Evolutionary conservation across 2,888 invertebrate genomes (phyloP).

Genomic region (Steromphala cineraria): DNA sequence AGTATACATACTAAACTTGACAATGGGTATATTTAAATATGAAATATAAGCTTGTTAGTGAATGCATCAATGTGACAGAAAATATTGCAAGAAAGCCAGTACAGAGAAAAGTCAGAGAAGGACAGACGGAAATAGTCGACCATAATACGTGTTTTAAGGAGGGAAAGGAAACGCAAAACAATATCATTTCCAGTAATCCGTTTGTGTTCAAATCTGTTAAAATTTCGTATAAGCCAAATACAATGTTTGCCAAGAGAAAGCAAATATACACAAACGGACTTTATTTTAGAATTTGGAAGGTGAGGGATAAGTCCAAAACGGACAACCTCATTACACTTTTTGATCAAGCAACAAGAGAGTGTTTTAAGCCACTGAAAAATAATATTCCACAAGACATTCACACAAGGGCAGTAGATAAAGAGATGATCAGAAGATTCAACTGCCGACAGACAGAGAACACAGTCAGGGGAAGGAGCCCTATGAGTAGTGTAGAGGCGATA

Average conservation of each 20-base stretch:
- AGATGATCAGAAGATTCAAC: not conserved
- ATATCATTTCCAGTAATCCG: not conserved
- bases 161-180: not conserved
- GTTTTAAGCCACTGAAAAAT: not conserved
- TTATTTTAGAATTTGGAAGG: not conserved
- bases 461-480: not conserved
- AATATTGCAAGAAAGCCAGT: not conserved
- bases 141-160: not conserved
- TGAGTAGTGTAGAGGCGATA: not conserved
- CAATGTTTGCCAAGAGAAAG: not conserved
- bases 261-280: not conserved
- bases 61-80: not conserved
- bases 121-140: not conserved
- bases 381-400: not conserved
- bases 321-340: not conserved
- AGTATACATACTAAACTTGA: not conserved
- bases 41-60: not conserved
- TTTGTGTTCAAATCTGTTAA: conserved; percentile 5
- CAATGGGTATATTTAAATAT: not conserved
- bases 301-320: not conserved
- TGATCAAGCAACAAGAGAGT: not conserved
- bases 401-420: not conserved
- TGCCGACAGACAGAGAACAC: not conserved
- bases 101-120: not conserved
- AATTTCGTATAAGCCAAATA: not conserved